Evolutionary conservation across 2,113 vertebrate species (phyloP), one percentile per base, ranked within the genome.

Genomic region (Chloropsis hardwickii): DNA sequence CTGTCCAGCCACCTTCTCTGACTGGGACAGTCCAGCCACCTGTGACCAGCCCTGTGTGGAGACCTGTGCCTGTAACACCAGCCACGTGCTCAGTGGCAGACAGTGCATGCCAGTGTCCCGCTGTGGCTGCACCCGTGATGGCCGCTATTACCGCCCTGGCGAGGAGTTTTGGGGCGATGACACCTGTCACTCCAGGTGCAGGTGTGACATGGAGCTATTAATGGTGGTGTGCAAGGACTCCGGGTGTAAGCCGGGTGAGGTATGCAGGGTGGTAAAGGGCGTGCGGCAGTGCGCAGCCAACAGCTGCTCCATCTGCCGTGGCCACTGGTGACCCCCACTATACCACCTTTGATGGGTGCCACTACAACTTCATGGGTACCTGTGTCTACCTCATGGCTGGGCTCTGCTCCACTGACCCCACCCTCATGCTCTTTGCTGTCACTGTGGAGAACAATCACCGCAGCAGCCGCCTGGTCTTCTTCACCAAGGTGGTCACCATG

Each of bases 291-390:
- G 98, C 27, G 82, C 95, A 24, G 92, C 98, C 15, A n/a, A 50
- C 29, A 93, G 85, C 57, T 84, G 7, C 2, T 80, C 66, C 4
- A 33, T 92, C 6, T 99, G 98, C 23, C 23, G 78, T 96, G 29
- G 93, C 97, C 25, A 81, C 93, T 18, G 97, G 97, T 0, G 98
- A 98, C 44, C 97, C 98, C 21, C 98, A 98, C 42, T 98, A 98
- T 62, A 98, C 95, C 94, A 98, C 98, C 56, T 99, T 98, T 5
- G 98, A 99, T 1, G 97, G 98, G 21, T 96, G 37, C 70, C 95
- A 92, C 70, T 98, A 81, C 1, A 72, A 98, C 85, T 98, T 98
- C 97, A 98, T 98, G 81, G 98, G 98, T 37, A 98, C 98, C 37
- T 98, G 98, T 58, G 54, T 96, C n/a, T 98, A 98, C 66, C 86